These are phyloP conservation scores for Magallana angulata DNA, from an alignment of 1,140 invertebrate genomes.

Conservation along the genomic window DNA sequence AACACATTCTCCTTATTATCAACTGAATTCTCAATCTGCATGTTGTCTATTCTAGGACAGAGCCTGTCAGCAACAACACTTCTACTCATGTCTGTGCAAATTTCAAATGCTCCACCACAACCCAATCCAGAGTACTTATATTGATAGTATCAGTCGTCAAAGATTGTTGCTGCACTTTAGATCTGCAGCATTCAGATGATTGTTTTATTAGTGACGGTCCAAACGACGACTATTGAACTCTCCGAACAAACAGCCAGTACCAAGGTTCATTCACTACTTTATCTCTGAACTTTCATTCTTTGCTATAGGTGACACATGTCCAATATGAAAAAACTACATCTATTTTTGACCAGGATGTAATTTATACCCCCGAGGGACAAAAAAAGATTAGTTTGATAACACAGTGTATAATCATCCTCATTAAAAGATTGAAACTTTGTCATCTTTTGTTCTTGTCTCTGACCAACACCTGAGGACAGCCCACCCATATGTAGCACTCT, in stretches of 20 bases:
- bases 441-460: constrained; percentile 6
- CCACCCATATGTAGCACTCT: background rate
- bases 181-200: constrained; percentile 2
- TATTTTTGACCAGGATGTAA: background rate
- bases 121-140: constrained; percentile 3
- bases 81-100: background rate
- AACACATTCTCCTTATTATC: constrained; percentile 17
- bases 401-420: background rate
- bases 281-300: constrained; percentile 36
- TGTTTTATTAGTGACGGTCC: background rate
- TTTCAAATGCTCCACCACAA: background rate
- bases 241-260: background rate
- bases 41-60: background rate
- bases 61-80: background rate
- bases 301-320: constrained; percentile 21
- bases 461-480: background rate
- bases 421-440: background rate
- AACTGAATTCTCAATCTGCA: background rate
- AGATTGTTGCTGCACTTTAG: background rate
- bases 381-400: background rate
- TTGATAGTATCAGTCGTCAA: background rate
- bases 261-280: constrained; percentile 27
- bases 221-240: constrained; percentile 14
- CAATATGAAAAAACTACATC: background rate
- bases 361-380: background rate